A percentile compares a stretch with the other conserved stretches of the same genome.
Evolutionary conservation across 2,888 invertebrate species (phyloP).

Genomic region (Drosophila sordidula): DNA sequence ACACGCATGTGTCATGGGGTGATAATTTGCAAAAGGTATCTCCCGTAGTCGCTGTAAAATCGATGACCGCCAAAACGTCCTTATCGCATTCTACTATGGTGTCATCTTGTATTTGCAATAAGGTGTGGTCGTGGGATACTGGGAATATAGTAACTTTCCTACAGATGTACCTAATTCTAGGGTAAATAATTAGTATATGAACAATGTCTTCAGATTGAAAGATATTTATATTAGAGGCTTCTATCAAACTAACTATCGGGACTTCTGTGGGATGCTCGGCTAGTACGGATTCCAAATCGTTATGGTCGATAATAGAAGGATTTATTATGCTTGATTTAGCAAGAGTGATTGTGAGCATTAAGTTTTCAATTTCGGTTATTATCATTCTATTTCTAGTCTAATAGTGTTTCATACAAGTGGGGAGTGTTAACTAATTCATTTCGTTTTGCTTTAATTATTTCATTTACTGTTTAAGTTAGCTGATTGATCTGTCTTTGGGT

Average conservation of each 20-base stretch:
- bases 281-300: neutral
- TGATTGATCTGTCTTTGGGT: too few species aligned
- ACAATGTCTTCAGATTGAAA: neutral
- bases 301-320: neutral
- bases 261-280: neutral
- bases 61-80: neutral
- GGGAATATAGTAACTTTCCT: neutral
- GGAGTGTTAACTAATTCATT: neutral
- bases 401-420: neutral
- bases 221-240: neutral
- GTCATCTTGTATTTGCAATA: neutral
- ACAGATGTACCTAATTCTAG: neutral
- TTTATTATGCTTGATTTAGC: neutral
- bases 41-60: neutral
- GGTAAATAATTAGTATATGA: neutral
- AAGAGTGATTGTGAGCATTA: neutral
- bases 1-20: neutral
- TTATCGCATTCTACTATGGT: neutral
- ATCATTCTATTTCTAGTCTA: conserved; percentile 1
- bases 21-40: neutral
- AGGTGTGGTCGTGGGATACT: neutral
- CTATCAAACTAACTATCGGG: neutral
- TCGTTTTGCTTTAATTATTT: too few species aligned
- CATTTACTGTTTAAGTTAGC: too few species aligned
- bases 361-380: neutral